Conservation (phyloP, 2,113 vertebrate genomes). For the Aptenodytes patagonicus region DNA sequence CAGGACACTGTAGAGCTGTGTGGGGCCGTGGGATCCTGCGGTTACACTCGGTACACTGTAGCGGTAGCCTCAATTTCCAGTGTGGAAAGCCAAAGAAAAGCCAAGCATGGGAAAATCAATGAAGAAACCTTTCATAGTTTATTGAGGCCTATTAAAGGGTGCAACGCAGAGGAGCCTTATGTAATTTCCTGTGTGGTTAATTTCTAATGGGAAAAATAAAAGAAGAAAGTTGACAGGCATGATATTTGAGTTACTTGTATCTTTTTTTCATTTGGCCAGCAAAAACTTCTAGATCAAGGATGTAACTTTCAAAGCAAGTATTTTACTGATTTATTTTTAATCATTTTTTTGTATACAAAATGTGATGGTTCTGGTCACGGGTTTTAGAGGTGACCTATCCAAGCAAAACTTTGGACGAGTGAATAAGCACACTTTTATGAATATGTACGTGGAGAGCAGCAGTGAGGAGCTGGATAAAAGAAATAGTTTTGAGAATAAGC, state of each 20-base stretch:
- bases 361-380: rapidly evolving
- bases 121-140: neutral
- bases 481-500: neutral
- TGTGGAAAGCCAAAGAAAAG: neutral
- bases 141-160: neutral
- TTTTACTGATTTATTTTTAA: neutral
- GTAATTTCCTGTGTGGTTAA: neutral
- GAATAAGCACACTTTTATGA: neutral
- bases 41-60: rapidly evolving
- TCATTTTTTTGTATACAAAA: neutral
- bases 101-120: neutral
- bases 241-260: neutral
- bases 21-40: rapidly evolving
- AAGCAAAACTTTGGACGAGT: neutral
- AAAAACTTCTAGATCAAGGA: neutral
- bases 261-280: neutral
- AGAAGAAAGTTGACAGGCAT: neutral
- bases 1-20: neutral
- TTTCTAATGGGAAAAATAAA: neutral
- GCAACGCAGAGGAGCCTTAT: neutral
- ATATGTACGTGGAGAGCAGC: neutral
- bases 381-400: neutral
- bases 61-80: neutral
- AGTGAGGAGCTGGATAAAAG: neutral
- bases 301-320: neutral